Percentiles rank a stretch among this genome's conserved stretches.
phyloP scores from a whole-genome alignment of 2,888 invertebrate species.

The Branchipolynoe longqiensis region DNA sequence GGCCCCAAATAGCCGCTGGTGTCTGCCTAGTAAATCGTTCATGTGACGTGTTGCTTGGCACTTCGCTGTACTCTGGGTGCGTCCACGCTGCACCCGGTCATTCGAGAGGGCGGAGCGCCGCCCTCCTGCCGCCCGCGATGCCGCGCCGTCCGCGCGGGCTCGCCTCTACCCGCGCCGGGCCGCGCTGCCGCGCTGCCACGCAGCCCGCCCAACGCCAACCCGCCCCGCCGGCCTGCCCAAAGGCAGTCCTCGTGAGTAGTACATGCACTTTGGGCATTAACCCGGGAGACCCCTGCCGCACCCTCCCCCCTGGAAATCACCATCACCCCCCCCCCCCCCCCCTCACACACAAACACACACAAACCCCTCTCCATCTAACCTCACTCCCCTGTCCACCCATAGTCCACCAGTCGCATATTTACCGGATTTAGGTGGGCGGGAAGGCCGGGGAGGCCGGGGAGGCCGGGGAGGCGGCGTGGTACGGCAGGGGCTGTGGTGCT shows the following conservation, averaged over 20 bases:
- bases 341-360: no score
- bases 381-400: not conserved
- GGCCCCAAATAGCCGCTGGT: no score
- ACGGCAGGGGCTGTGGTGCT: not conserved
- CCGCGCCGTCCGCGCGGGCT: no score
- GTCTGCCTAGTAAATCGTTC: no score
- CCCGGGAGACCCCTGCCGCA: not conserved
- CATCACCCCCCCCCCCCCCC: no score
- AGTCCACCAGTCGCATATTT: not conserved
- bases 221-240: not conserved
- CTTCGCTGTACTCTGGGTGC: no score
- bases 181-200: not conserved
- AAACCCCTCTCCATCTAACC: not conserved
- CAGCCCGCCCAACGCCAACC: not conserved
- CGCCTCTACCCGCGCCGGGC: no score
- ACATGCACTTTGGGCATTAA: not conserved
- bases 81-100: no score
- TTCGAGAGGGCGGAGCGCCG: no score
- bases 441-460: not conserved
- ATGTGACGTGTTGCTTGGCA: no score
- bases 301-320: not conserved
- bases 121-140: no score
- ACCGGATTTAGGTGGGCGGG: not conserved
- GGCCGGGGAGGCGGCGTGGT: not conserved
- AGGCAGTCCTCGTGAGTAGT: conserved; percentile 9